A percentile compares a stretch with the other conserved stretches of the same genome.
phyloP scores from a whole-genome alignment of 2,888 invertebrate species.

The Pasiphila rectangulata region DNA sequence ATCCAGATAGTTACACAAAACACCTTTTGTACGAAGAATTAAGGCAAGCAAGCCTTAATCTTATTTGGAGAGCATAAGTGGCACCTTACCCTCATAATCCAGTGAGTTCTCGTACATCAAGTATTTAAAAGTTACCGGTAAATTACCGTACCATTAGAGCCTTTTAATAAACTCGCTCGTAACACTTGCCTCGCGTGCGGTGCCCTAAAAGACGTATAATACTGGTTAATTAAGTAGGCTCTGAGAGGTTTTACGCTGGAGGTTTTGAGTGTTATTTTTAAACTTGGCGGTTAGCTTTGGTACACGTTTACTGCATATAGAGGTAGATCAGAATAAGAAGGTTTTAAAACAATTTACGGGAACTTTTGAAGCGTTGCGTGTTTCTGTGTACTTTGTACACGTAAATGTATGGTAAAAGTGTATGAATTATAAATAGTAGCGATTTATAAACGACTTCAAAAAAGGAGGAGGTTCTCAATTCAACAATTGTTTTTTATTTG shows the following conservation, averaged over 20 bases:
- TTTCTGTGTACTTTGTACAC: no score
- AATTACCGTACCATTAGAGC: conserved; percentile 29
- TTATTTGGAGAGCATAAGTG: not conserved
- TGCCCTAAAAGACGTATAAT: conserved; percentile 17
- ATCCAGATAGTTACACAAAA: no score
- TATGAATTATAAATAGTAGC: no score
- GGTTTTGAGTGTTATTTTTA: conserved; percentile 2
- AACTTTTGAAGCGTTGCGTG: no score
- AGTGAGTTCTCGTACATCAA: conserved; percentile 12
- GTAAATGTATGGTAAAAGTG: no score
- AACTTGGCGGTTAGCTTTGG: not conserved
- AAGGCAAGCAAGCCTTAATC: not conserved
- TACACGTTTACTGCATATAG: no score
- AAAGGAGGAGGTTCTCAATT: no score
- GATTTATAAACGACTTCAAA: no score
- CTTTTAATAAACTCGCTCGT: conserved; percentile 30
- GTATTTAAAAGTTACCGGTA: conserved; percentile 28
- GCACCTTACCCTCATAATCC: not conserved
- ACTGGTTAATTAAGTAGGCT: conserved; percentile 20
- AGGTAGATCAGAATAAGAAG: no score
- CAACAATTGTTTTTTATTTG: no score
- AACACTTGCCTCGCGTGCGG: conserved; percentile 13
- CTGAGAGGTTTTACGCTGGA: conserved; percentile 3
- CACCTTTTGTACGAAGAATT: no score
- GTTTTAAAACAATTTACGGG: no score